phyloP scores from a whole-genome alignment of 2,797 vertebrate genomes.

The Gymnocypris eckloni region DNA sequence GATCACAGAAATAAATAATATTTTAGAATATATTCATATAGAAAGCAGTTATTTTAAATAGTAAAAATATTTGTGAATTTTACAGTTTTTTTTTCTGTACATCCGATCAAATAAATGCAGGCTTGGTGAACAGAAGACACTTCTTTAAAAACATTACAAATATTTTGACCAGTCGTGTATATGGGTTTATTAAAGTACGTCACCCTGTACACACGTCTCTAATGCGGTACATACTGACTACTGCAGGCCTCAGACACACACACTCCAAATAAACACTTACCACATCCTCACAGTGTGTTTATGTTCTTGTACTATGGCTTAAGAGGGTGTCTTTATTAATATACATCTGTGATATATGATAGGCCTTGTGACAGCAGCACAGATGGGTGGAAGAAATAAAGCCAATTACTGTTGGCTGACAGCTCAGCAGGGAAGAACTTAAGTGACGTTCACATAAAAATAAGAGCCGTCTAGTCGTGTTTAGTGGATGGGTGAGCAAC shows the following conservation, averaged over 20 bases:
- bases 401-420: constrained; percentile 66
- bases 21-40: too few species aligned
- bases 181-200: not conserved
- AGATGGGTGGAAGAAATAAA: constrained; percentile 70
- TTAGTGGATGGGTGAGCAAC: not conserved
- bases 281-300: not conserved
- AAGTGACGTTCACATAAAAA: constrained; percentile 8
- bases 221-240: not conserved
- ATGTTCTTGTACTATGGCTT: not conserved
- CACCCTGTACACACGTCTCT: not conserved
- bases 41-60: too few species aligned
- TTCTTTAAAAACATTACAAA: too few species aligned
- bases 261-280: not conserved
- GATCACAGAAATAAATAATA: too few species aligned
- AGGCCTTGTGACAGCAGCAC: constrained; percentile 59
- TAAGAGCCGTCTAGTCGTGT: not conserved
- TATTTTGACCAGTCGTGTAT: not conserved
- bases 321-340: constrained; percentile 19
- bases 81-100: too few species aligned
- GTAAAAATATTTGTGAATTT: too few species aligned
- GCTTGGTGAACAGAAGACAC: too few species aligned
- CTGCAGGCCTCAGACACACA: not conserved
- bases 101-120: too few species aligned
- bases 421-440: constrained; percentile 46
- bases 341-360: constrained; percentile 56